Percentiles rank a stretch among this genome's conserved stretches.
Evolutionary conservation across 2,113 vertebrate genomes (phyloP).

Genomic region (Origma solitaria): DNA sequence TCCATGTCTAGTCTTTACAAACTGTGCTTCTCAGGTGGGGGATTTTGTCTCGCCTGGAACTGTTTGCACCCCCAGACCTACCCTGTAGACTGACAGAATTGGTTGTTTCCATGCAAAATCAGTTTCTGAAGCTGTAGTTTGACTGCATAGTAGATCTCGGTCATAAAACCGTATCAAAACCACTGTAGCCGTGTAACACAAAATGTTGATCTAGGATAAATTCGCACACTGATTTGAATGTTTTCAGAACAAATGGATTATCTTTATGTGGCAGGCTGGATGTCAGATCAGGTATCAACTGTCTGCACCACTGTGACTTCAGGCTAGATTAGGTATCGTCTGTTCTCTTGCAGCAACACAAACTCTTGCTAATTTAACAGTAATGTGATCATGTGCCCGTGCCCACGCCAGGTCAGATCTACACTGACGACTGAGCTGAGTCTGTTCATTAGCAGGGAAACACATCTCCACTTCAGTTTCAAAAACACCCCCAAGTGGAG

Average conservation of each 20-base stretch:
- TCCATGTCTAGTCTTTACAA: background rate
- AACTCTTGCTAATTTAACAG: slow-evolving; percentile 26
- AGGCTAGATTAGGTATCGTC: slow-evolving; percentile 32
- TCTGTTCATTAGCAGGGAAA: background rate
- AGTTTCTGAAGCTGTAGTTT: background rate
- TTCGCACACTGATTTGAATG: background rate
- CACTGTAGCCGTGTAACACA: background rate
- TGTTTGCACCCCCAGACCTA: background rate
- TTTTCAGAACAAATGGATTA: slow-evolving; percentile 53
- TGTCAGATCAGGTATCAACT: slow-evolving; percentile 37
- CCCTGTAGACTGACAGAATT: background rate
- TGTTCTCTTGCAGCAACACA: background rate
- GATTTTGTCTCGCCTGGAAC: background rate
- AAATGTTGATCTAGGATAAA: background rate
- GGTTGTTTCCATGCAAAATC: background rate
- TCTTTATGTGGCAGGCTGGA: background rate
- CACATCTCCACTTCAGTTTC: background rate
- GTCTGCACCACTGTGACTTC: slow-evolving; percentile 16
- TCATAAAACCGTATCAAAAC: background rate
- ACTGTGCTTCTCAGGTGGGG: background rate
- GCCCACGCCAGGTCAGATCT: background rate
- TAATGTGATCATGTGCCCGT: background rate
- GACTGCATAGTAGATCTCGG: background rate
- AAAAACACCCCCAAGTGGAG: background rate
- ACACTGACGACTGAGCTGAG: background rate